Evolutionary conservation across 2,888 invertebrate genomes (phyloP), one percentile per base, ranked within the genome.

Genomic region (Agriopis marginaria): DNA sequence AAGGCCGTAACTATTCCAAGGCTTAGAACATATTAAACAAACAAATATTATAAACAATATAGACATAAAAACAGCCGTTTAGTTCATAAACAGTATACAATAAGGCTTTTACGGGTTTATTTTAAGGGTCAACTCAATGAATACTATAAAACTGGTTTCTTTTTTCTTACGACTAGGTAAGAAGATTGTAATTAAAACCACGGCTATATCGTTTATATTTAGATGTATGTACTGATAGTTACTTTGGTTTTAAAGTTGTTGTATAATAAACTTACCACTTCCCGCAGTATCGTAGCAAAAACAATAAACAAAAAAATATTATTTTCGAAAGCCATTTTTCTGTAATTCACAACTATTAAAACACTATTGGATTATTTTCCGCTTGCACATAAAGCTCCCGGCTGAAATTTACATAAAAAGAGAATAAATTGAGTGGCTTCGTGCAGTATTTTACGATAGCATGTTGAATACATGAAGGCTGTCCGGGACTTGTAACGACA

Each of bases 281-380:
- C 66, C 49, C 59, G 60, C 32, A 72, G 63, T 54, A 51, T 59
- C 17, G 59, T 55, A 45, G 64, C 51, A 17, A 73, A 63, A 63
- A 75, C 56, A 68, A 75, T 63, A 56, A 69, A 51, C 44, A 47
- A 32, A 53, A 47, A 17, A 58, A 66, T 39, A 65, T 68, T 72
- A 68, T 68, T 67, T 71, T 64, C 63, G 65, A 70, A 65, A 56
- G 23, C 12, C 77, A 77, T 77, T 70, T 32, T 72, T 69, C 56
- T 60, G 39, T 71, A 64, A 70, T 66, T 66, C 51, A 54, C 68
- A 50, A 54, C 67, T 65, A 59, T 67, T 67, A 67, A 66, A 64
- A 66, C 54, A 64, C 62, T 70, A 67, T 70, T 70, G 53, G 64
- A 67, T 71, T 76, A 70, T 75, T 70, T 70, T 69, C 50, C 23